Evolutionary conservation across 1,140 invertebrate genomes (phyloP).

Genomic region (Holotrichia oblita): DNA sequence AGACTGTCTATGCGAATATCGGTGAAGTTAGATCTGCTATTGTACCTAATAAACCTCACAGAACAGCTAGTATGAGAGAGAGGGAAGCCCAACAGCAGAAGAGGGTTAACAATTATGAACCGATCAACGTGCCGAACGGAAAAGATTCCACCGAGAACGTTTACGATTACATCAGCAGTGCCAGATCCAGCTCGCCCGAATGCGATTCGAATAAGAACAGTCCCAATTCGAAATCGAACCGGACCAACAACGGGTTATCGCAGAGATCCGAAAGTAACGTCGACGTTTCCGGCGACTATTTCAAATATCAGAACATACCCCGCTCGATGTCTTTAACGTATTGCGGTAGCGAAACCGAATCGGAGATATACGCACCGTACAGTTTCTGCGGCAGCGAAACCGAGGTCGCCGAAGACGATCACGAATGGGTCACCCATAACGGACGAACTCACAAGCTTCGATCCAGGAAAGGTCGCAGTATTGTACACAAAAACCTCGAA

Average conservation of each 20-base stretch:
- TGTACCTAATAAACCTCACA: conserved; percentile 79
- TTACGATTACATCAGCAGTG: conserved; percentile 71
- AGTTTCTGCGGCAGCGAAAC: conserved; percentile 74
- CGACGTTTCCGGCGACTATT: conserved; percentile 62
- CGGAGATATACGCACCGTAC: conserved; percentile 81
- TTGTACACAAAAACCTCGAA: conserved; percentile 83
- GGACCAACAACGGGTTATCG: conserved; percentile 53
- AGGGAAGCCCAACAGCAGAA: conserved; percentile 69
- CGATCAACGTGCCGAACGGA: conserved; percentile 47
- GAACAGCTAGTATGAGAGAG: conserved; percentile 84
- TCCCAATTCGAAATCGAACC: conserved; percentile 57
- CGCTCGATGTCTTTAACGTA: conserved; percentile 75
- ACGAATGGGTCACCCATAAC: conserved; percentile 62
- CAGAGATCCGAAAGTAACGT: conserved; percentile 65
- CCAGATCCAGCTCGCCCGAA: conserved; percentile 71
- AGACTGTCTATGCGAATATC: conserved; percentile 82
- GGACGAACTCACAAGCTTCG: conserved; percentile 65
- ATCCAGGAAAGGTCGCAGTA: conserved; percentile 78
- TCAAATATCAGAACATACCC: conserved; percentile 61
- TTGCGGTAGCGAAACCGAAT: conserved; percentile 82
- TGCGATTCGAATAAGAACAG: conserved; percentile 66
- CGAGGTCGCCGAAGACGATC: conserved; percentile 64
- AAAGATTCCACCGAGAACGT: conserved; percentile 67
- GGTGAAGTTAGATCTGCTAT: conserved; percentile 81
- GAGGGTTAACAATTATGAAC: conserved; percentile 51